A percentile compares a stretch with the other conserved stretches of the same genome.
phyloP scores from a whole-genome alignment of 2,113 vertebrate genomes.

The Phycodurus eques region DNA sequence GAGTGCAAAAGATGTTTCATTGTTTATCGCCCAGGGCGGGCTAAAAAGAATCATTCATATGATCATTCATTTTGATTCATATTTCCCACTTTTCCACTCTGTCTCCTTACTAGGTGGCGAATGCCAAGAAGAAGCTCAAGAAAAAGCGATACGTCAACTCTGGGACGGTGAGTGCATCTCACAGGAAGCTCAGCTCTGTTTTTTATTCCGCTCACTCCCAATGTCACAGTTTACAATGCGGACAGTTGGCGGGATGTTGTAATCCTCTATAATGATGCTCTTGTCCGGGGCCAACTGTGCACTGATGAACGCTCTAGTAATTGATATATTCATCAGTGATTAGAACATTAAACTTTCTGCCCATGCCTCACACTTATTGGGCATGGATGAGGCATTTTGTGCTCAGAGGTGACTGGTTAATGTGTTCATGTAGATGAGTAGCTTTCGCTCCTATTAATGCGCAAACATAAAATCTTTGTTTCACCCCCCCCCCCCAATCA shows the following conservation, averaged over 20 bases:
- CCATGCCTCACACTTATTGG: constrained; percentile 10
- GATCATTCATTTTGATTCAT: constrained; percentile 11
- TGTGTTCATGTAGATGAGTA: constrained; percentile 23
- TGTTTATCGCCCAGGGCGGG: constrained; percentile 39
- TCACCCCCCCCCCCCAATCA: constrained; percentile 16
- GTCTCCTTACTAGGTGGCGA: constrained; percentile 80
- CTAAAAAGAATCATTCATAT: constrained; percentile 47
- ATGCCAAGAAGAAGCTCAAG: constrained; percentile 94
- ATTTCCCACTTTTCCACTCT: constrained; percentile 29
- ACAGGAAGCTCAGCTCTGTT: constrained; percentile 25
- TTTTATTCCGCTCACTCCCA: constrained; percentile 11
- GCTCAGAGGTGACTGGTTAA: constrained; percentile 40
- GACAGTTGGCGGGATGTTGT: constrained; percentile 10
- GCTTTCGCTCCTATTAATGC: constrained; percentile 32
- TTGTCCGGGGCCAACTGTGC: constrained; percentile 8
- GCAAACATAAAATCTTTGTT: constrained; percentile 12
- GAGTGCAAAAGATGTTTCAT: constrained; percentile 56
- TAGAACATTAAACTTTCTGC: constrained; percentile 32
- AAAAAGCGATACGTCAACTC: constrained; percentile 94
- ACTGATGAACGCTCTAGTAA: constrained; percentile 25
- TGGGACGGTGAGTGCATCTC: constrained; percentile 79
- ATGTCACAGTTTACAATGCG: constrained; percentile 9
- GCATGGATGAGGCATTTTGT: constrained; percentile 39
- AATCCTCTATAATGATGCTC: constrained; percentile 4
- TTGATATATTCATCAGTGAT: constrained; percentile 43